Conservation (phyloP, 2,113 vertebrate species). For the Rostratula benghalensis region DNA sequence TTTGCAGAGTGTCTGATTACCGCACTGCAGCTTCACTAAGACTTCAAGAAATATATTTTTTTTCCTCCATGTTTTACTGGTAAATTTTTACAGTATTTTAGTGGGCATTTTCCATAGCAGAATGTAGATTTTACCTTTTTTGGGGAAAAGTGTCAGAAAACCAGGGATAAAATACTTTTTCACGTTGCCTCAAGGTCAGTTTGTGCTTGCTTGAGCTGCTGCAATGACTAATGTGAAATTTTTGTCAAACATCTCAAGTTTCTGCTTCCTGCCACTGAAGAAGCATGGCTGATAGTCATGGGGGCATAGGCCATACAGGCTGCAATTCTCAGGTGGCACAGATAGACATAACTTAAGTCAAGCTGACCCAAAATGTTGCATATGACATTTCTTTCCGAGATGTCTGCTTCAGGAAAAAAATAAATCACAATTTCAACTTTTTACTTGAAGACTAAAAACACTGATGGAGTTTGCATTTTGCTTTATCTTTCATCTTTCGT, state of each 20-base stretch:
- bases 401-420: not conserved
- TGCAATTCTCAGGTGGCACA: not conserved
- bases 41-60: not conserved
- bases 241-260: not conserved
- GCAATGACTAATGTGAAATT: not conserved
- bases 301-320: not conserved
- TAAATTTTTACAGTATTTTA: not conserved
- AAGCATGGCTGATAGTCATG: fast-evolving
- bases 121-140: not conserved
- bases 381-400: not conserved
- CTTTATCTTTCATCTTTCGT: not conserved
- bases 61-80: not conserved
- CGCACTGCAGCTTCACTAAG: not conserved
- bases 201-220: not conserved
- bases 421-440: not conserved
- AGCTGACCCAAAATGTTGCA: not conserved
- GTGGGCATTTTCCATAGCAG: not conserved
- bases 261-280: not conserved
- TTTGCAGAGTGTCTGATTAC: not conserved
- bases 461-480: not conserved
- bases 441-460: not conserved
- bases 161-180: not conserved
- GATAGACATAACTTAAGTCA: not conserved
- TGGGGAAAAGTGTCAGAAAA: not conserved
- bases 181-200: not conserved